These are phyloP conservation scores for Chymomyza procnemis DNA, from an alignment of 2,888 invertebrate species.

Conservation along the genomic window DNA sequence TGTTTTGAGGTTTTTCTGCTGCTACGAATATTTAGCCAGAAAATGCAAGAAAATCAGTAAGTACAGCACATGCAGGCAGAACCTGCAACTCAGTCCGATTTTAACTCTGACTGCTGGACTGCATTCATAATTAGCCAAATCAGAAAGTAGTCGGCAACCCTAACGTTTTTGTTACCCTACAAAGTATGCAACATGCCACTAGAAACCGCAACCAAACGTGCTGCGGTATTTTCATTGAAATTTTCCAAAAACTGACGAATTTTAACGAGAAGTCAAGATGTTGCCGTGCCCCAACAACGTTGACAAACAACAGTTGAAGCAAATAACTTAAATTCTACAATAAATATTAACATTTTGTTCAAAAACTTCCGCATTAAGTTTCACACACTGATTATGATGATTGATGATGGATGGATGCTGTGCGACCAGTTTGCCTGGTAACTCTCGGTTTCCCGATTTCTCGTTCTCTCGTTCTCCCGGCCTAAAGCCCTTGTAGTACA, in stretches of 20 bases:
- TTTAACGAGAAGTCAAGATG: background rate
- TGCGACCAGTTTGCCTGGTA: conserved; percentile 52
- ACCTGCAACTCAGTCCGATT: background rate
- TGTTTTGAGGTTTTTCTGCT: conserved; percentile 15
- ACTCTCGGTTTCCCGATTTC: too few relatives aligned
- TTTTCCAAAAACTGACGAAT: background rate
- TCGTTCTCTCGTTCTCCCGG: too few relatives aligned
- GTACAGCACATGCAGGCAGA: background rate
- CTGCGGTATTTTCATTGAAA: conserved; percentile 37
- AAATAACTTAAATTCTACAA: conserved; percentile 40
- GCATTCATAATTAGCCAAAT: conserved; percentile 53
- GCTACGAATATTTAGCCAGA: conserved; percentile 30
- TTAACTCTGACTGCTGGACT: background rate
- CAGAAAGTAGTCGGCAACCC: conserved; percentile 18
- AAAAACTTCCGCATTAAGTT: conserved; percentile 53
- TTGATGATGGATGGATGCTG: conserved; percentile 52
- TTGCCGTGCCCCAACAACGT: background rate
- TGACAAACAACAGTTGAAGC: background rate
- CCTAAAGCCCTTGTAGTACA: conserved; percentile 34
- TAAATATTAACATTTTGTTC: conserved; percentile 28
- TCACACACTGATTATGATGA: conserved; percentile 37
- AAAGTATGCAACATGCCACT: conserved; percentile 58
- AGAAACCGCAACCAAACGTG: conserved; percentile 59
- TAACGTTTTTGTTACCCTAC: conserved; percentile 29
- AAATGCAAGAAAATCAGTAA: background rate